Conservation (phyloP, 2,888 invertebrate genomes). For the Drosophila prostipennis region DNA sequence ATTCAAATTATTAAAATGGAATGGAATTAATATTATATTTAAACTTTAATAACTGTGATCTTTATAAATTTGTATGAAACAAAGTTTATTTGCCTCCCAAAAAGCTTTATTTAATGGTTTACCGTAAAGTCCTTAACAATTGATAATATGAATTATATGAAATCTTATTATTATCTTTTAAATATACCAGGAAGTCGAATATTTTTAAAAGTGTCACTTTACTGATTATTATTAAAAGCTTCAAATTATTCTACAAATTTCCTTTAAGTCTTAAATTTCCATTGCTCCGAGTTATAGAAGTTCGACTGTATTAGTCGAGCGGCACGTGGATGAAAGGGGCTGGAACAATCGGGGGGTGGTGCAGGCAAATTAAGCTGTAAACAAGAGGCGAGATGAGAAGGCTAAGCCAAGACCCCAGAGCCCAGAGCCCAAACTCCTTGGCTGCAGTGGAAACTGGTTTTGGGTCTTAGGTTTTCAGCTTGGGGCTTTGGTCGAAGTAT, state of each 20-base stretch:
- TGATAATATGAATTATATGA: no score
- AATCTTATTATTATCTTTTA: no score
- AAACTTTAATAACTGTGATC: no score
- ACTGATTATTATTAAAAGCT: no score
- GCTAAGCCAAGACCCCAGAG: conserved; percentile 30
- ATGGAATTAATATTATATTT: neutral
- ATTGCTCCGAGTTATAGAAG: neutral
- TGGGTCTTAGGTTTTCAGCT: conserved; percentile 9
- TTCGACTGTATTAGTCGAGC: conserved; percentile 10
- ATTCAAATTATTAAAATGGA: neutral
- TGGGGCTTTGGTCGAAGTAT: conserved; percentile 27
- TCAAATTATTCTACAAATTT: no score
- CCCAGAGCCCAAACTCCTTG: conserved; percentile 17
- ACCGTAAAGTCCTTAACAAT: no score
- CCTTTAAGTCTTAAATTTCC: no score
- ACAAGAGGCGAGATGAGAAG: conserved; percentile 56
- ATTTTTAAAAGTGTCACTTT: no score
- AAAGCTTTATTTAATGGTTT: no score
- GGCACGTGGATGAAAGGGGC: conserved; percentile 67
- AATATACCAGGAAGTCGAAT: no score
- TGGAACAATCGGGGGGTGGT: conserved; percentile 17
- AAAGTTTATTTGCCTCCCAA: no score
- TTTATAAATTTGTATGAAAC: no score
- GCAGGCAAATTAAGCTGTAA: conserved; percentile 74
- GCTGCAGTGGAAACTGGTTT: conserved; percentile 41